Evolutionary conservation across 2,113 vertebrate species (phyloP), one percentile per base, ranked within the genome.

Genomic region (Thalassarche chlororhynchos): DNA sequence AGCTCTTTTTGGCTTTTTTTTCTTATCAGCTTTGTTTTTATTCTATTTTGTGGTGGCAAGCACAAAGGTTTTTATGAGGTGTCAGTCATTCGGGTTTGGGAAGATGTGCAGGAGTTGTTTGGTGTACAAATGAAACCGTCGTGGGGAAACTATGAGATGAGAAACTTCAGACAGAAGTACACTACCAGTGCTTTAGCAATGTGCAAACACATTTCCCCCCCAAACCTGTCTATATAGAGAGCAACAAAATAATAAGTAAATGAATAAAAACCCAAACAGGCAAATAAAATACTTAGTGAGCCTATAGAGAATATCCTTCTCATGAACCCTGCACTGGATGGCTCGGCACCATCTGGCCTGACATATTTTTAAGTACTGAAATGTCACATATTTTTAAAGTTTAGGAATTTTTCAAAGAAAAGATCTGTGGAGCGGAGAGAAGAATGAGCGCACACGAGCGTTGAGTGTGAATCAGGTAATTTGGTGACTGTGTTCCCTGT

Each of bases 71-170:
- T 58, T 90, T 84, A 74, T 52, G 60, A 87, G 36, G 26, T 40
- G 40, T 66, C 75, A 70, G 38, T 84, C 51, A 24, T 70, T 95
- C 64, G 58, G 42, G 14, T 60, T 77, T 78, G 64, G 68, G 52
- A 89, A 46, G 60, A 55, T 29, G 38, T 15, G 62, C 46, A 60
- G 76, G 34, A 83, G 9, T 18, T 54, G 17, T 77, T 84, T 75
- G n/a, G 42, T 68, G 32, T 62, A 49, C n/a, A 70, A 46, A 85
- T 1, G 5, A 76, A n/a, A 70, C 17, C 1, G 0, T 26, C 0
- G 0, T 75, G 44, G 54, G 55, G 60, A 55, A 89, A 26, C 44
- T 72, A 16, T 47, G 64, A 61, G 70, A 24, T 21, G 29, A 76
- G 47, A 42, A 58, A 57, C 65, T 75, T 88, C 42, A 68, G 54